Percentiles rank a stretch among this genome's conserved stretches.
phyloP scores from a whole-genome alignment of 2,888 invertebrate genomes.

The Ephialtes manifestator region DNA sequence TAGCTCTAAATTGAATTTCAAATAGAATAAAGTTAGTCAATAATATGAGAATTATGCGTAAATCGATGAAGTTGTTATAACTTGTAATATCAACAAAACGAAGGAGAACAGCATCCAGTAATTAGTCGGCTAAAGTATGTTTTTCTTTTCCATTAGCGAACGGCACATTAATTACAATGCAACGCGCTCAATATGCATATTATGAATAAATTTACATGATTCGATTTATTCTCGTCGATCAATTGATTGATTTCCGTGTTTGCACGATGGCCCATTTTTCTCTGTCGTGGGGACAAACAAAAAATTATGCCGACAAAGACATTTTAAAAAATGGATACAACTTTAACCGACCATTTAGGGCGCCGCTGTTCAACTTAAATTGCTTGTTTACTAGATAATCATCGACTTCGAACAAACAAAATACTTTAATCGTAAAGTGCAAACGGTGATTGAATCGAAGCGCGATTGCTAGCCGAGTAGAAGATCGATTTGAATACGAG shows the following conservation, averaged over 20 bases:
- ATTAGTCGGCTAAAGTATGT: slow-evolving; percentile 74
- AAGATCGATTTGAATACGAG: slow-evolving; percentile 60
- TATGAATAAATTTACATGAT: slow-evolving; percentile 55
- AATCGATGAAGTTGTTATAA: slow-evolving; percentile 50
- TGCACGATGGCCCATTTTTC: background rate
- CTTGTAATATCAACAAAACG: slow-evolving; percentile 28
- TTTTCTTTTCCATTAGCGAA: slow-evolving; percentile 63
- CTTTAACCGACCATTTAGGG: slow-evolving; percentile 80
- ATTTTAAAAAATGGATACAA: slow-evolving; percentile 62
- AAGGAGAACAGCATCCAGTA: slow-evolving; percentile 78
- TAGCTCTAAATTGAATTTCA: slow-evolving; percentile 35
- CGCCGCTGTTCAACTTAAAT: slow-evolving; percentile 77
- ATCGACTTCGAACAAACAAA: slow-evolving; percentile 34
- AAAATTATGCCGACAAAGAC: background rate
- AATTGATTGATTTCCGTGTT: slow-evolving; percentile 27
- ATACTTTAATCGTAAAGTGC: slow-evolving; percentile 36
- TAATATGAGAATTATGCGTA: slow-evolving; percentile 48
- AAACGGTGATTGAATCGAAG: slow-evolving; percentile 48
- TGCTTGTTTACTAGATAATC: slow-evolving; percentile 25
- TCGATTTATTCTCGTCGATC: slow-evolving; percentile 10
- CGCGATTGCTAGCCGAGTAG: slow-evolving; percentile 44
- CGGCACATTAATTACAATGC: slow-evolving; percentile 47
- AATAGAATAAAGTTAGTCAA: slow-evolving; percentile 29
- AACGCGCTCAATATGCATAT: slow-evolving; percentile 45
- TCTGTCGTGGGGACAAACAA: background rate